Evolutionary conservation across 2,797 vertebrate species (phyloP).

Genomic region (Amazona finschi): DNA sequence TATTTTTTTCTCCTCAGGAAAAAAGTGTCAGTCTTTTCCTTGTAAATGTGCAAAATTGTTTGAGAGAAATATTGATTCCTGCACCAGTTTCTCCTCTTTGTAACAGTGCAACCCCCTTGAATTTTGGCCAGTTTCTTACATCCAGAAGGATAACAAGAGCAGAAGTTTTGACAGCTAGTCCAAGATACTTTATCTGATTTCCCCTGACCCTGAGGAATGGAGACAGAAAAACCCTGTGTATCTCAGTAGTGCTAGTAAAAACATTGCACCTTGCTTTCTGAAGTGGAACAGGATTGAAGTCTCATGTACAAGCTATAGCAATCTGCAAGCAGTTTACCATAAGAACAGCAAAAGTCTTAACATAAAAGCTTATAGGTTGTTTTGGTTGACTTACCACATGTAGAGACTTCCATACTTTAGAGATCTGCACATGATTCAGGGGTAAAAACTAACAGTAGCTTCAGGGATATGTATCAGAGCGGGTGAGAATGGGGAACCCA

Average conservation of each 20-base stretch:
- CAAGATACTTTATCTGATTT: neutral
- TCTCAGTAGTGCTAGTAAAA: neutral
- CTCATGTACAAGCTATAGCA: fast-evolving
- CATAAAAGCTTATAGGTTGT: fast-evolving
- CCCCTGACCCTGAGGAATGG: neutral
- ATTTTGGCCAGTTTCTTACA: neutral
- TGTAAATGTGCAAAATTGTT: neutral
- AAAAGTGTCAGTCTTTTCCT: neutral
- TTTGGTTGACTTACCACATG: neutral
- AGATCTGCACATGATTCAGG: neutral
- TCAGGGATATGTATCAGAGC: neutral
- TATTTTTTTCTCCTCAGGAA: neutral
- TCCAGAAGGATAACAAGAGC: neutral
- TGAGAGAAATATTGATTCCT: neutral
- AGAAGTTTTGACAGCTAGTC: neutral
- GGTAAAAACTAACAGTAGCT: neutral
- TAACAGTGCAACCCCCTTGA: neutral
- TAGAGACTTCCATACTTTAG: neutral
- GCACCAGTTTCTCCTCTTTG: neutral
- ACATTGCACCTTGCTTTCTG: neutral
- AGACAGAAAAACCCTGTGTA: neutral
- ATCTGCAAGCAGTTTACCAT: neutral
- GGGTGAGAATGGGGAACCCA: neutral
- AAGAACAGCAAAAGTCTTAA: neutral
- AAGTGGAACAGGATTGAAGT: neutral